Evolutionary conservation across 2,888 invertebrate genomes (phyloP).

Genomic region (Rhorus exstirpatorius): DNA sequence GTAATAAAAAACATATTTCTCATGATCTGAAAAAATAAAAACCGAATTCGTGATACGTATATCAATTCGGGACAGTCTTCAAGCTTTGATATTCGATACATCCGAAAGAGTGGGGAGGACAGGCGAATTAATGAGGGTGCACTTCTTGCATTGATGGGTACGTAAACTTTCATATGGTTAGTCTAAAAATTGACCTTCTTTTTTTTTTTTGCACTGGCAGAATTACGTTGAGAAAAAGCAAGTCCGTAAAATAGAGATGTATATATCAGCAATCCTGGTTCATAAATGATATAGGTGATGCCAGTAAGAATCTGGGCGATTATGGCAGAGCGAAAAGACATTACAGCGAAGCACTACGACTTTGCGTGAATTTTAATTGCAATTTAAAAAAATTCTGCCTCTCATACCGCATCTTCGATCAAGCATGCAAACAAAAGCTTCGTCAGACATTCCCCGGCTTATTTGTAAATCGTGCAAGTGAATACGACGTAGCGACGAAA

Average conservation of each 20-base stretch:
- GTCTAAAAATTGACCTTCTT: too few species aligned
- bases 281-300: conserved; percentile 73
- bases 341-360: conserved; percentile 70
- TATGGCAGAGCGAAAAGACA: conserved; percentile 72
- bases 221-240: too few species aligned
- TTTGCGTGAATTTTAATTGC: conserved; percentile 17
- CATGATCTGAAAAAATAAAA: neutral
- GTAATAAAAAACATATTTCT: conserved; percentile 28
- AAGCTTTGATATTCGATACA: conserved; percentile 33
- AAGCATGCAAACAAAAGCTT: conserved; percentile 61
- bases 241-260: too few species aligned
- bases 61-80: conserved; percentile 30
- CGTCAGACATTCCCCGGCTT: conserved; percentile 43
- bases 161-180: neutral
- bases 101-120: conserved; percentile 32
- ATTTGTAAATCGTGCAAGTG: neutral
- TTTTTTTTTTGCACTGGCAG: too few species aligned
- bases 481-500: conserved; percentile 38
- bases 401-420: conserved; percentile 61
- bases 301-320: conserved; percentile 73
- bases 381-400: neutral
- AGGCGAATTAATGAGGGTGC: conserved; percentile 62
- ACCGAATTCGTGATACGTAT: neutral
- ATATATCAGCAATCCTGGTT: too few species aligned
- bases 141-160: conserved; percentile 71